Conservation (phyloP, 2,113 vertebrate species). For the Colaptes auratus region DNA sequence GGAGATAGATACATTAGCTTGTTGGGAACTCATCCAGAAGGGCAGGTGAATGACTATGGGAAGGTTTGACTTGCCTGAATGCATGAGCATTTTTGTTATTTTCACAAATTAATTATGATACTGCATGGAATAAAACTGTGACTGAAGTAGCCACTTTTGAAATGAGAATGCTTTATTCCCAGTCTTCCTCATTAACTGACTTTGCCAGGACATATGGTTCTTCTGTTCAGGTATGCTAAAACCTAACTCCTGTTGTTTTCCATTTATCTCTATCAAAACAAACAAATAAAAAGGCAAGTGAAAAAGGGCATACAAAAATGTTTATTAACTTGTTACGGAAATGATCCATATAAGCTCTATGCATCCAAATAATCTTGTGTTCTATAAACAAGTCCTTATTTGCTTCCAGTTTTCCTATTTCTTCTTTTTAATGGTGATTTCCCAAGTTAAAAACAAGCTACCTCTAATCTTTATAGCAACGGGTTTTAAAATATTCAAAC, state of each 20-base stretch:
- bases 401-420: neutral
- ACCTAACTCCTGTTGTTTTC: neutral
- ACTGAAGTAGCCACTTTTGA: neutral
- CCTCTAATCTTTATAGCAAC: conserved; percentile 2
- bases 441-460: neutral
- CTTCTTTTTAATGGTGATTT: neutral
- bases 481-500: conserved; percentile 39
- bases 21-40: neutral
- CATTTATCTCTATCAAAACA: neutral
- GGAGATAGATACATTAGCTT: neutral
- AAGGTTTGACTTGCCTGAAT: neutral
- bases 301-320: neutral
- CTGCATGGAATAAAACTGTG: neutral
- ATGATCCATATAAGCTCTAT: neutral
- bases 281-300: neutral
- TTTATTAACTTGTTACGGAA: neutral
- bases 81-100: neutral
- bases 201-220: neutral
- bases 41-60: neutral
- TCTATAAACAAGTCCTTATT: neutral
- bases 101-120: neutral
- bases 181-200: neutral
- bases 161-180: neutral
- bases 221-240: neutral
- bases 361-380: neutral